A percentile compares a stretch with the other conserved stretches of the same genome.
These are phyloP conservation scores for Petrocephalus zakoni DNA, from an alignment of 2,113 vertebrate species.

Conservation along the genomic window DNA sequence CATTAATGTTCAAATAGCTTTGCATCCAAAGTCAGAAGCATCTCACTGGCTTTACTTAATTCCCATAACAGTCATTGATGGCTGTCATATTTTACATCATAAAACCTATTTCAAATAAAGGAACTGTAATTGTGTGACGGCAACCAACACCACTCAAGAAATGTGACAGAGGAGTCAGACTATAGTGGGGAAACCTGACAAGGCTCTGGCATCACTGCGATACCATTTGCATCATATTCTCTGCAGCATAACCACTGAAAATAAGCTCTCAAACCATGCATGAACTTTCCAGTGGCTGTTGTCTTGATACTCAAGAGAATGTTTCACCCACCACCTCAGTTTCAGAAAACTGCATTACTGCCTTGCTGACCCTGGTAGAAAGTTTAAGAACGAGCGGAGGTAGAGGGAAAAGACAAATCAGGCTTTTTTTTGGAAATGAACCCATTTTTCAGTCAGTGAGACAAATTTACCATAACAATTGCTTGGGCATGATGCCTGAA, in stretches of 20 bases:
- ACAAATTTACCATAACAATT: not conserved
- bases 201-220: not conserved
- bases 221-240: not conserved
- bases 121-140: not conserved
- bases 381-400: not conserved
- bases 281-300: not conserved
- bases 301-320: not conserved
- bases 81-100: not conserved
- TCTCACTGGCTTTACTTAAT: not conserved
- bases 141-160: not conserved
- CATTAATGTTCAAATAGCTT: slow-evolving; percentile 3
- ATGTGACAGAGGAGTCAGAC: not conserved
- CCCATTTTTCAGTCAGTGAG: not conserved
- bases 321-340: not conserved
- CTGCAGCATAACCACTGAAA: not conserved
- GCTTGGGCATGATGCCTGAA: not conserved
- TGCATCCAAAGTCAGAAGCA: not conserved
- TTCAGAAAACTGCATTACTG: not conserved
- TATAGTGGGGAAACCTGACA: not conserved
- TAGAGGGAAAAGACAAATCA: not conserved
- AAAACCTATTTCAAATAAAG: not conserved
- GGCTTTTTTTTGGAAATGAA: not conserved
- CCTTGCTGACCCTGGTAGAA: not conserved
- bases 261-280: not conserved
- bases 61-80: not conserved